These are phyloP conservation scores for Proterorhinus semilunaris DNA, from an alignment of 2,113 vertebrate species.

Conservation along the genomic window DNA sequence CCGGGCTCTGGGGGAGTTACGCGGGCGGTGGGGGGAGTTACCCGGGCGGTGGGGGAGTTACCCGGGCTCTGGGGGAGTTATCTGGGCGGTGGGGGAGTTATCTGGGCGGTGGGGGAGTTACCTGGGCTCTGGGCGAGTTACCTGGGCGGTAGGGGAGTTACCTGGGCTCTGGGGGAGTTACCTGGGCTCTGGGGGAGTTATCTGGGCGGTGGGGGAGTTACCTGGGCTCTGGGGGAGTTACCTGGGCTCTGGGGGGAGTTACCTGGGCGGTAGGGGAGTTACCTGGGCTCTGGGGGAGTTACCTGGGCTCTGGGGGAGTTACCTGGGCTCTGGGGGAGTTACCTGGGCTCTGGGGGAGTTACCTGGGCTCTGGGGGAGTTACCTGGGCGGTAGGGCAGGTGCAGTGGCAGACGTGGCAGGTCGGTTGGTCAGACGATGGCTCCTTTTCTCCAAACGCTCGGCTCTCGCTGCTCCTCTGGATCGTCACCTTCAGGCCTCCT, in stretches of 20 bases:
- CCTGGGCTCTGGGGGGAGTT: no score
- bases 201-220: not conserved
- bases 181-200: conserved; percentile 84
- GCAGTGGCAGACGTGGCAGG: conserved; percentile 88
- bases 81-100: conserved; percentile 40
- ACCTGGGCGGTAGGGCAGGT: conserved; percentile 85
- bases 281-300: no score
- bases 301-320: no score
- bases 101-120: conserved; percentile 80
- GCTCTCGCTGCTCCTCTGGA: conserved; percentile 90
- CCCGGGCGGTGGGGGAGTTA: conserved; percentile 80
- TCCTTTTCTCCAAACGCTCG: conserved; percentile 82
- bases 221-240: not conserved
- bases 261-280: no score
- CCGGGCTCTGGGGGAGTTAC: conserved; percentile 66
- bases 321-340: no score
- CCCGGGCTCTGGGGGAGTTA: not conserved
- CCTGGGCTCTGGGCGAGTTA: no score
- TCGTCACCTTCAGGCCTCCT: conserved; percentile 91
- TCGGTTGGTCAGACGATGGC: conserved; percentile 75
- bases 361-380: not conserved
- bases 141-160: no score
- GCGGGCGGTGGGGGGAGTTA: conserved; percentile 41
- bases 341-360: not conserved
- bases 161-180: conserved; percentile 41